Percentiles rank a stretch among this genome's conserved stretches.
Evolutionary conservation across 2,888 invertebrate genomes (phyloP).

Genomic region (Mesoligia furuncula): DNA sequence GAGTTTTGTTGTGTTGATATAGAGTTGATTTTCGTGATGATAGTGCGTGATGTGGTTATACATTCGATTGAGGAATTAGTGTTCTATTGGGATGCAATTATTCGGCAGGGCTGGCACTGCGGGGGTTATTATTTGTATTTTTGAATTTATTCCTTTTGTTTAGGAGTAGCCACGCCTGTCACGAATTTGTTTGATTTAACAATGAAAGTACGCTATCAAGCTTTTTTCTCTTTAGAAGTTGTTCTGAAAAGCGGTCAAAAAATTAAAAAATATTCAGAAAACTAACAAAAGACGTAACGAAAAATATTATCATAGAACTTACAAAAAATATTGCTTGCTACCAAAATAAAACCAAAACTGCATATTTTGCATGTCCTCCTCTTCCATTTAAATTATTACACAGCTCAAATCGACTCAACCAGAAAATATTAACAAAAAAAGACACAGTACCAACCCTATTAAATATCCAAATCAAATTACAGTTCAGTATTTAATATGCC

Average conservation of each 20-base stretch:
- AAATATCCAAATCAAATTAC: conserved; percentile 59
- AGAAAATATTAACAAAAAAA: not conserved
- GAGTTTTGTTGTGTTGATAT: conserved; percentile 64
- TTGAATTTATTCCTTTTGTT: conserved; percentile 64
- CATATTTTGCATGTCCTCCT: not conserved
- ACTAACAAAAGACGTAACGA: not conserved
- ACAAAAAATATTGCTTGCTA: not conserved
- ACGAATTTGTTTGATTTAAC: conserved; percentile 34
- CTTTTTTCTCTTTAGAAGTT: not conserved
- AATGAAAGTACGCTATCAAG: conserved; percentile 26
- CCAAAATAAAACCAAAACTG: not conserved
- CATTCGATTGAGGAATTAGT: conserved; percentile 85
- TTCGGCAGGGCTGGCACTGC: conserved; percentile 76
- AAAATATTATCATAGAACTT: not conserved
- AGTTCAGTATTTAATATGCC: conserved; percentile 57
- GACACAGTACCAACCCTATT: conserved; percentile 44
- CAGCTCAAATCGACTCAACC: not conserved
- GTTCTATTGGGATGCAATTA: conserved; percentile 84
- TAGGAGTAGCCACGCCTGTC: conserved; percentile 41
- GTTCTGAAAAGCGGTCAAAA: not conserved
- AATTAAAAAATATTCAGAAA: not conserved
- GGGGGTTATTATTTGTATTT: conserved; percentile 43
- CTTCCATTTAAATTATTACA: not conserved
- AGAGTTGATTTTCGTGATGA: conserved; percentile 64
- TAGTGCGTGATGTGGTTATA: conserved; percentile 65